phyloP scores from a whole-genome alignment of 2,797 vertebrate species.

The Aselliscus stoliczkanus region DNA sequence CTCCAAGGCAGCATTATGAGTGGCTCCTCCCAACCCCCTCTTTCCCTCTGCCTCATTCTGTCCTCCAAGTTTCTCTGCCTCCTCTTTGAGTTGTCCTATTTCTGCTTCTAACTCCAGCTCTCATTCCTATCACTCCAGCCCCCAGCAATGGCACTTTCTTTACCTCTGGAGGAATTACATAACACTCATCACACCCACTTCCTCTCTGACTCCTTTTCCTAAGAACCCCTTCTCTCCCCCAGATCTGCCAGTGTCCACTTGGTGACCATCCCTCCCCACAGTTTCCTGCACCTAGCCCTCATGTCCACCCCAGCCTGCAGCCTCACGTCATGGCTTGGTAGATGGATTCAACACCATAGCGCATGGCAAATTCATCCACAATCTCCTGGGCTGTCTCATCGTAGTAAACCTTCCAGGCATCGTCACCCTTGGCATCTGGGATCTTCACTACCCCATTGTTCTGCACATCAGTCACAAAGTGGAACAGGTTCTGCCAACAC shows the following conservation, averaged over 20 bases:
- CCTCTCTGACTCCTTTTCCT: neutral
- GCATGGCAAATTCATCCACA: conserved; percentile 98
- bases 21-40: neutral
- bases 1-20: neutral
- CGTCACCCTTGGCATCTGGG: conserved; percentile 96
- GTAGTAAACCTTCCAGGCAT: conserved; percentile 99
- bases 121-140: neutral
- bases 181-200: neutral
- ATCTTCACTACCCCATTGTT: conserved; percentile 97
- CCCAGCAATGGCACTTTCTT: no score
- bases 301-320: neutral
- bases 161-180: neutral
- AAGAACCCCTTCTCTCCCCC: neutral
- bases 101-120: neutral
- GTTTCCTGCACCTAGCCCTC: neutral
- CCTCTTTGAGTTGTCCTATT: neutral
- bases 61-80: neutral
- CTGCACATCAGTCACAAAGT: conserved; percentile 97
- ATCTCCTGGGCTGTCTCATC: conserved; percentile 99
- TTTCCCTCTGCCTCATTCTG: neutral
- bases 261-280: neutral
- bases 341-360: conserved; percentile 98
- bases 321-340: conserved; percentile 99
- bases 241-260: neutral
- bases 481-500: conserved; percentile 92